These are phyloP conservation scores for Norana najaformis DNA, from an alignment of 2,888 invertebrate species.

Conservation along the genomic window DNA sequence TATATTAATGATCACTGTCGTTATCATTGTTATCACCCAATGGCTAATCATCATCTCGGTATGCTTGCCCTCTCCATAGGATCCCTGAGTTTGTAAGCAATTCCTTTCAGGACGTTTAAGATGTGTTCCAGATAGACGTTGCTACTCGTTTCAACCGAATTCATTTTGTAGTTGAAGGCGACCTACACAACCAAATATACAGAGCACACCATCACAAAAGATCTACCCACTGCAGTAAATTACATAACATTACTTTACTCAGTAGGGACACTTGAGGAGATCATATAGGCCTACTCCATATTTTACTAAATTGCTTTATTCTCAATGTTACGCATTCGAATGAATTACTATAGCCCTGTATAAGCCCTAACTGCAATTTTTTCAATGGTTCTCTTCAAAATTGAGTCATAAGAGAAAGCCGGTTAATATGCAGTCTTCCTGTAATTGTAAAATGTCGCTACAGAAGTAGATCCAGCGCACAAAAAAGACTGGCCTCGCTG, in stretches of 20 bases:
- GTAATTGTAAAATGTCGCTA: not conserved
- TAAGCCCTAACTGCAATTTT: not conserved
- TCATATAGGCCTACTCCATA: no score
- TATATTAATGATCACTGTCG: not conserved
- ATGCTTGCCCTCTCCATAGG: not conserved
- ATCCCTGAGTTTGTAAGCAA: not conserved
- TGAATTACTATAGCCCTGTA: no score
- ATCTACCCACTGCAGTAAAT: no score
- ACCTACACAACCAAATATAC: not conserved
- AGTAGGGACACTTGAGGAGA: no score
- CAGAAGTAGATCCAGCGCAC: not conserved
- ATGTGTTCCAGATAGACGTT: not conserved
- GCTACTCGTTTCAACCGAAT: not conserved
- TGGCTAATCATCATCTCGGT: no score
- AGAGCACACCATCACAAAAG: not conserved
- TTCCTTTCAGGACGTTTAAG: not conserved
- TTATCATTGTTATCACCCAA: not conserved
- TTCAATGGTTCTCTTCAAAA: not conserved
- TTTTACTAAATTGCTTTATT: no score
- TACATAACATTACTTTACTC: no score
- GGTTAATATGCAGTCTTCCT: not conserved
- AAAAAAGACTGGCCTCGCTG: not conserved
- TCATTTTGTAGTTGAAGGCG: conserved; percentile 24
- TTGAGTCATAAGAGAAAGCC: not conserved
- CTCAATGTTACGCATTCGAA: not conserved